Percentiles rank a stretch among this genome's conserved stretches.
These are phyloP conservation scores for Acropora yongei DNA, from an alignment of 64 coral and sea anemone species.

Conservation along the genomic window DNA sequence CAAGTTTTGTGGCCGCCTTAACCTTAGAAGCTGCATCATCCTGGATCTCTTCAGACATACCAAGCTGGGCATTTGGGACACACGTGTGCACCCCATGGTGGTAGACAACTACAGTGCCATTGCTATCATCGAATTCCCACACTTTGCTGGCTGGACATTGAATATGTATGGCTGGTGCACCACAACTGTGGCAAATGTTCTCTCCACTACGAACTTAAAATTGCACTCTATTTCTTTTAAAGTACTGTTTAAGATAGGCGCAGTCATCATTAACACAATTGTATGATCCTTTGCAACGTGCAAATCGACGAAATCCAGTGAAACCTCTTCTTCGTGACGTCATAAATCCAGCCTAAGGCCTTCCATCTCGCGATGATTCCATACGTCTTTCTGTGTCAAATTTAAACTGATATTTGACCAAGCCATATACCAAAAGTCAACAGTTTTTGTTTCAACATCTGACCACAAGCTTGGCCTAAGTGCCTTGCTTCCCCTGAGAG, in stretches of 20 bases:
- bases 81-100: slow-evolving; percentile 59
- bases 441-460: slow-evolving; percentile 37
- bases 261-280: neutral
- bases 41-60: slow-evolving; percentile 18
- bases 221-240: slow-evolving; percentile 46
- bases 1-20: slow-evolving; percentile 61
- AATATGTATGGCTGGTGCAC: slow-evolving; percentile 31
- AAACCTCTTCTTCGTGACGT: neutral
- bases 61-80: slow-evolving; percentile 12
- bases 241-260: slow-evolving; percentile 15
- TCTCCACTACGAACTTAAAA: slow-evolving; percentile 32
- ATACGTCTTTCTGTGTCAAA: slow-evolving; percentile 19
- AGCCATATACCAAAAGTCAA: slow-evolving; percentile 56
- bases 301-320: slow-evolving; percentile 43
- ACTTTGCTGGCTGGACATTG: slow-evolving; percentile 65
- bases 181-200: slow-evolving; percentile 10
- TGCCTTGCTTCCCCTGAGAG: slow-evolving; percentile 5
- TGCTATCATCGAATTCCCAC: slow-evolving; percentile 66
- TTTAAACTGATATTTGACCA: neutral
- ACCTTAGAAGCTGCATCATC: slow-evolving; percentile 61
- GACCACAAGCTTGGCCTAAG: slow-evolving; percentile 45
- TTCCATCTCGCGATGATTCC: slow-evolving; percentile 65
- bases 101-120: slow-evolving; percentile 32
- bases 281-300: neutral
- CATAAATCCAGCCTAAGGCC: slow-evolving; percentile 75